These are phyloP conservation scores for Pipra filicauda DNA, from an alignment of 2,113 vertebrate species.

Conservation along the genomic window DNA sequence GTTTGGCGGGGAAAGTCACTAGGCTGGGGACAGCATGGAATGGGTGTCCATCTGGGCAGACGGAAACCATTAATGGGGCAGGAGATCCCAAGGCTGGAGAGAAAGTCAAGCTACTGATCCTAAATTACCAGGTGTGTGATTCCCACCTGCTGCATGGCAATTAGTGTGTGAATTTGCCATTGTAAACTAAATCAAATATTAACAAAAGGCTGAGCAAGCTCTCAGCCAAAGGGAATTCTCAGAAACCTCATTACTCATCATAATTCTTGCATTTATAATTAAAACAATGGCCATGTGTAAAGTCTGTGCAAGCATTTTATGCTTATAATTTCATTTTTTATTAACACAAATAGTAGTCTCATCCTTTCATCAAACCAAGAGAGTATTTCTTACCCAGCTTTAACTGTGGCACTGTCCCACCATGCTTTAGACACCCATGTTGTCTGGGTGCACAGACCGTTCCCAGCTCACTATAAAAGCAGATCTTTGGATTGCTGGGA, in stretches of 20 bases:
- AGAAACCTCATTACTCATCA: not conserved
- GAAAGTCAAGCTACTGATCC: not conserved
- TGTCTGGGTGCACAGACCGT: not conserved
- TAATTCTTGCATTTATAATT: not conserved
- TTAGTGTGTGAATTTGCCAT: not conserved
- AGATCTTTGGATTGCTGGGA: not conserved
- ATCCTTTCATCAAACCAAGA: not conserved
- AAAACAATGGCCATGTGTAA: not conserved
- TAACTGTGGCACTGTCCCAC: not conserved
- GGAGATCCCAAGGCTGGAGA: not conserved
- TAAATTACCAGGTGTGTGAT: not conserved
- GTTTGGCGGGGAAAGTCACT: not conserved
- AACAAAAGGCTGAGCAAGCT: not conserved
- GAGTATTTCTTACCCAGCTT: not conserved
- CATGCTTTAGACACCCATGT: not conserved
- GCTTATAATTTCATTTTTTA: not conserved
- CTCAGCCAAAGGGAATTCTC: not conserved
- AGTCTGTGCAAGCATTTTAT: not conserved
- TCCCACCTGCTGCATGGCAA: not conserved
- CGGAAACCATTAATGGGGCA: not conserved
- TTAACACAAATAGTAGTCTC: not conserved
- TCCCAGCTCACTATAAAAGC: not conserved
- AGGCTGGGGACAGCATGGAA: not conserved
- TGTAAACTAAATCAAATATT: not conserved
- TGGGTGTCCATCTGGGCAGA: not conserved